Evolutionary conservation across 2,888 invertebrate species (phyloP).

Genomic region (Aspidiotus destructor): DNA sequence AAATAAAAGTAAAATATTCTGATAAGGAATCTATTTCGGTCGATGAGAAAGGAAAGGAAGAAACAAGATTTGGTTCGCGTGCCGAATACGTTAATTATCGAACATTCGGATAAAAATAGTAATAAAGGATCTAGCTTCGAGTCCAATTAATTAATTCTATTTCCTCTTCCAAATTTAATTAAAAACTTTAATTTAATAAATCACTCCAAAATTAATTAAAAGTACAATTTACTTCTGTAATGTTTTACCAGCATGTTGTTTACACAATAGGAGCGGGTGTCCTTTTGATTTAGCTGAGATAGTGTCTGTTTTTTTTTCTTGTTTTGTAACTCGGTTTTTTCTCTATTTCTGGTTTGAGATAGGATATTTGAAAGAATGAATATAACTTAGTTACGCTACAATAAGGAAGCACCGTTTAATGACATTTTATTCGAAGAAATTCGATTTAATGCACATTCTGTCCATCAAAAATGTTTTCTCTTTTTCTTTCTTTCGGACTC

Average conservation of each 20-base stretch:
- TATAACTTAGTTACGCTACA: neutral
- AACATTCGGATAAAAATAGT: constrained; percentile 18
- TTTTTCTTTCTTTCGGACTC: too few relatives aligned
- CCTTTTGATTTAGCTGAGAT: constrained; percentile 13
- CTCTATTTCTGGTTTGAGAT: neutral
- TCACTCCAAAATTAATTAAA: constrained; percentile 25
- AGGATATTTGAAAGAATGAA: neutral
- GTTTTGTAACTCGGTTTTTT: neutral
- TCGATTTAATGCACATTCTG: too few relatives aligned
- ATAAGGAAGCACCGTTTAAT: too few relatives aligned
- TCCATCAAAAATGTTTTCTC: too few relatives aligned
- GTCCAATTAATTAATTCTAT: constrained; percentile 28
- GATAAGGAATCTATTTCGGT: too few relatives aligned
- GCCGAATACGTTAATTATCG: constrained; percentile 19
- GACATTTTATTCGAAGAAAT: too few relatives aligned
- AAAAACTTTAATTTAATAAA: constrained; percentile 29
- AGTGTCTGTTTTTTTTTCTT: constrained; percentile 13
- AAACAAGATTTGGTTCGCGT: constrained; percentile 6
- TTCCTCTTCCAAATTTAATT: constrained; percentile 25
- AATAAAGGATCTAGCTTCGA: constrained; percentile 16
- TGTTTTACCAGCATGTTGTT: constrained; percentile 23
- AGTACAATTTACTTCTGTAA: constrained; percentile 29
- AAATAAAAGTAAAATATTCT: too few relatives aligned
- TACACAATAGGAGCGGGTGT: constrained; percentile 3
- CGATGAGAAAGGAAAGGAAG: too few relatives aligned